Evolutionary conservation across 2,797 vertebrate species (phyloP).

Genomic region (Lacerta agilis): DNA sequence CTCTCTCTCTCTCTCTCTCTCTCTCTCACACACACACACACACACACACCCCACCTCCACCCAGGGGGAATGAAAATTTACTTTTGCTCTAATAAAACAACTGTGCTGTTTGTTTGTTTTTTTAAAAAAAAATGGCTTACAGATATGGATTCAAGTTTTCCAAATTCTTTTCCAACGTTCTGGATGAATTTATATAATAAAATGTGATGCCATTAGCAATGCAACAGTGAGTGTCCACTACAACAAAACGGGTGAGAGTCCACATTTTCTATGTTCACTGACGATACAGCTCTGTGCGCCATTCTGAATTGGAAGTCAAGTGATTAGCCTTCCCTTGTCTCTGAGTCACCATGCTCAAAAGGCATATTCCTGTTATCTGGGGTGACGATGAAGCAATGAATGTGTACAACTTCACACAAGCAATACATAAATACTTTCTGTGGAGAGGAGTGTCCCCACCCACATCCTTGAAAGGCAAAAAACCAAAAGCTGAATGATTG

Average conservation of each 20-base stretch:
- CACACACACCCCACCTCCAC: neutral
- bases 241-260: slow-evolving; percentile 23
- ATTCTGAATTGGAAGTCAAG: slow-evolving; percentile 27
- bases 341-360: slow-evolving; percentile 44
- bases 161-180: slow-evolving; percentile 49
- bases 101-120: slow-evolving; percentile 13
- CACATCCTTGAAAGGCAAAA: neutral
- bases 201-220: slow-evolving; percentile 51
- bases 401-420: neutral
- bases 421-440: slow-evolving; percentile 5
- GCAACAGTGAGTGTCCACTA: slow-evolving; percentile 19
- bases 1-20: too few species aligned
- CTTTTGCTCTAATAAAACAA: slow-evolving; percentile 44
- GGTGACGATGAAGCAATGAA: slow-evolving; percentile 8
- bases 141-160: slow-evolving; percentile 53
- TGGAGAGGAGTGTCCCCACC: neutral
- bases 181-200: slow-evolving; percentile 57
- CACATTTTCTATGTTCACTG: slow-evolving; percentile 27
- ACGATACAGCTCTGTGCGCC: neutral
- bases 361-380: neutral
- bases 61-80: slow-evolving; percentile 29
- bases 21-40: neutral
- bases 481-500: neutral
- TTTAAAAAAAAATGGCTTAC: slow-evolving; percentile 4
- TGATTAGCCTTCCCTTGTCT: neutral